Evolutionary conservation across 2,797 vertebrate species (phyloP).

Genomic region (Esox lucius): DNA sequence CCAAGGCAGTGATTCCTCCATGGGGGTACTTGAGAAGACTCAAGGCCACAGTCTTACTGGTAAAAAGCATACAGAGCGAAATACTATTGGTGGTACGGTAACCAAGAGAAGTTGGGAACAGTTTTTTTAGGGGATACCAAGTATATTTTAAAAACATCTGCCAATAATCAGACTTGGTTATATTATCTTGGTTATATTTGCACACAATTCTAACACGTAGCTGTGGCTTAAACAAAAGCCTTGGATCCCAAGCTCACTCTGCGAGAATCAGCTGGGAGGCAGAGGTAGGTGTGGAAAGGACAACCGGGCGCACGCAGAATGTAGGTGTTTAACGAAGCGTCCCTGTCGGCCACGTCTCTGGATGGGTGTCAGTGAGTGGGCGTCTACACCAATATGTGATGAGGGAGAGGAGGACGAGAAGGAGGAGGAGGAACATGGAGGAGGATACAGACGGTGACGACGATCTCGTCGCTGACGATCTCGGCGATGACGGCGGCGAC

Average conservation of each 20-base stretch:
- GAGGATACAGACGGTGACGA: not conserved
- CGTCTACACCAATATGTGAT: constrained; percentile 55
- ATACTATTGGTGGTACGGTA: no score
- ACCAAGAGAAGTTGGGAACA: no score
- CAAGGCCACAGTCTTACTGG: no score
- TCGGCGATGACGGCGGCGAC: not conserved
- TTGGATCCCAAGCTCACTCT: not conserved
- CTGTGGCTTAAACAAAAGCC: not conserved
- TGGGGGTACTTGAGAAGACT: no score
- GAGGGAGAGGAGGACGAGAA: constrained; percentile 5
- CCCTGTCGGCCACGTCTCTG: not conserved
- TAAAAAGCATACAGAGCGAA: no score
- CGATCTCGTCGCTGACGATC: not conserved
- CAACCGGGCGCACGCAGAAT: not conserved
- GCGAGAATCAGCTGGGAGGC: not conserved
- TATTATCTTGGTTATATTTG: not conserved
- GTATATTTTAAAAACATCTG: not conserved
- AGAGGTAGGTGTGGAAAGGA: constrained; percentile 3
- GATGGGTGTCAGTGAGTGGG: constrained; percentile 54
- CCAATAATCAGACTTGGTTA: not conserved
- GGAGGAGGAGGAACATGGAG: not conserved
- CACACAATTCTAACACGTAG: not conserved
- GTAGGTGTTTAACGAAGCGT: not conserved
- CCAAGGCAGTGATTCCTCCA: not conserved
- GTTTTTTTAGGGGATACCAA: not conserved